Evolutionary conservation across 2,113 vertebrate species (phyloP).

Genomic region (Percina caprodes): DNA sequence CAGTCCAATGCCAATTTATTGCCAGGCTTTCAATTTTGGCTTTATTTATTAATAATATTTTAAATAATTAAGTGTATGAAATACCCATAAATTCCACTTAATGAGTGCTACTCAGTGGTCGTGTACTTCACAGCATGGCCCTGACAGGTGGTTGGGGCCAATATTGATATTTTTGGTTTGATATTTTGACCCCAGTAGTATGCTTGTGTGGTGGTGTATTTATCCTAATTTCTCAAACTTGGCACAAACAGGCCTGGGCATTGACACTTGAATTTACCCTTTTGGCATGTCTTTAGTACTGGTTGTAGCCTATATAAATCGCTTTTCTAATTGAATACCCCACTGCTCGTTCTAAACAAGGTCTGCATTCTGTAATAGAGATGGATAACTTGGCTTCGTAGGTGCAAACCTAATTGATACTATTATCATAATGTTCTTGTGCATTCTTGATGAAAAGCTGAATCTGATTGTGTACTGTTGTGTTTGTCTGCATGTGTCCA

Average conservation of each 20-base stretch:
- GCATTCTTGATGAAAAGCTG: slow-evolving; percentile 34
- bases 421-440: slow-evolving; percentile 46
- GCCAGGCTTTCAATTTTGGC: slow-evolving; percentile 36
- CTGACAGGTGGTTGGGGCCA: slow-evolving; percentile 50
- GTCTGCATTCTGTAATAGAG: slow-evolving; percentile 47
- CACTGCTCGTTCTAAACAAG: slow-evolving; percentile 47
- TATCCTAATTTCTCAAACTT: slow-evolving; percentile 31
- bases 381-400: slow-evolving; percentile 57
- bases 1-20: slow-evolving; percentile 9
- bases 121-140: slow-evolving; percentile 41
- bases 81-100: slow-evolving; percentile 49
- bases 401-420: slow-evolving; percentile 60
- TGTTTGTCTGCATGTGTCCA: not conserved
- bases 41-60: slow-evolving; percentile 60
- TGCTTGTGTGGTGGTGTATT: slow-evolving; percentile 11
- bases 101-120: slow-evolving; percentile 49
- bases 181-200: slow-evolving; percentile 39
- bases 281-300: slow-evolving; percentile 20
- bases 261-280: slow-evolving; percentile 4
- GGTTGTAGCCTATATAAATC: slow-evolving; percentile 37
- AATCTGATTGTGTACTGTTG: slow-evolving; percentile 34
- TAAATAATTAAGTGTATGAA: slow-evolving; percentile 48
- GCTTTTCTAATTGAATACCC: slow-evolving; percentile 59
- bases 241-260: not conserved
- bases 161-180: slow-evolving; percentile 37